Base-by-base conservation (phyloP, 2,797 vertebrate genomes). In the Podarcis siculus region DNA sequence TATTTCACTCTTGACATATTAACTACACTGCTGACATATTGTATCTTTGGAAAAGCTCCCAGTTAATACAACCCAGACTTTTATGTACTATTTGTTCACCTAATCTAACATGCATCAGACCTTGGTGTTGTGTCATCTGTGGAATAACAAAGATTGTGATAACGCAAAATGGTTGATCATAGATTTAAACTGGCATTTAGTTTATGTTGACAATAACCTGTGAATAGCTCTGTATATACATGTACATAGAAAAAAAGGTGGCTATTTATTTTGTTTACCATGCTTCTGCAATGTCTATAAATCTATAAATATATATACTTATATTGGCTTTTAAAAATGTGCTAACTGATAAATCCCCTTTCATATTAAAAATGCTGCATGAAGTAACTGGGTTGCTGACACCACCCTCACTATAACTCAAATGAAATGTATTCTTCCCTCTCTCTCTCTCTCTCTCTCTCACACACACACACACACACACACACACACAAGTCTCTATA, bases 181-280 rank as follows among this genome's bases (percentile, higher is more conserved):
- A 96, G 95, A 97, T 96, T 96, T 95, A 95, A 97, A 95, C 92
- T 91, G 95, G 95, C 95, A 92, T 96, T 96, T 93, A 90, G 92
- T 96, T 97, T 96, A 94, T 88, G 88, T 86, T 95, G 92, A 94
- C 94, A 94, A 94, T 94, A 96, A 94, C 91, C 92, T 91, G 93
- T 58, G 88, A 96, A 96, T 94, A 94, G 90, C 90, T 96, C 84
- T 96, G 85, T 92, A 93, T 90, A 67, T 93, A 42, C 42, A n/a
- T 45, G 88, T 89, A 75, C 45, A 69, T 39, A 88, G 86, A 88
- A 94, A 87, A 32, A 32, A 76, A 1, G 32, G 86, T 64, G 91
- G 87, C 37, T 88, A 88, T 88, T 89, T 94, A 88, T 90, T 95
- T 92, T 92, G 66, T 95, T 95, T 94, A 91, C 80, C 0, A 3